Evolutionary conservation across 2,888 invertebrate species (phyloP).

Genomic region (Nomada lathburiana): DNA sequence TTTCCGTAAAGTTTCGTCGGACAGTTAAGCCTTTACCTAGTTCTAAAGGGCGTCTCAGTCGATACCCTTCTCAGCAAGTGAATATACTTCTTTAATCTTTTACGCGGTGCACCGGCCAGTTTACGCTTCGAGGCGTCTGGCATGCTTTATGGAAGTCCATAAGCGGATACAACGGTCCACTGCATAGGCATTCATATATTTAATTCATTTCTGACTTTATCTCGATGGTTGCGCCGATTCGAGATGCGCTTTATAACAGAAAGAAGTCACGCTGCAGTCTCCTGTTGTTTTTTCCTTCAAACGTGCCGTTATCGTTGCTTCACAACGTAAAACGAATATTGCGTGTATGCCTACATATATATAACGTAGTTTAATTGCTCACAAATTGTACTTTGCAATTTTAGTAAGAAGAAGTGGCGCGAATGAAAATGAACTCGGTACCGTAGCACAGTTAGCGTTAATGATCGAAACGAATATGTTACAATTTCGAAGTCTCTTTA

Average conservation of each 20-base stretch:
- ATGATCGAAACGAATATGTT: neutral
- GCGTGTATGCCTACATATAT: neutral
- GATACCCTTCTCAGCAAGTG: slow-evolving; percentile 17
- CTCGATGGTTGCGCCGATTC: slow-evolving; percentile 39
- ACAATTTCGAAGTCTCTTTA: slow-evolving; percentile 42
- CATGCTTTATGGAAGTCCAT: slow-evolving; percentile 62
- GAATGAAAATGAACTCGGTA: slow-evolving; percentile 1
- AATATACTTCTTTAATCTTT: slow-evolving; percentile 47
- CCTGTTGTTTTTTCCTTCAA: slow-evolving; percentile 22
- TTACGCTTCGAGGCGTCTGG: slow-evolving; percentile 62
- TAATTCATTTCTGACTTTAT: slow-evolving; percentile 66
- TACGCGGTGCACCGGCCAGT: slow-evolving; percentile 36
- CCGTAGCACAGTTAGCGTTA: neutral
- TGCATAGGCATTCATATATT: slow-evolving; percentile 65
- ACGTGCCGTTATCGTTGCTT: slow-evolving; percentile 50
- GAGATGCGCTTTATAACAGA: slow-evolving; percentile 37
- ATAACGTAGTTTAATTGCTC: slow-evolving; percentile 9
- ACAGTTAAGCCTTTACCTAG: slow-evolving; percentile 7
- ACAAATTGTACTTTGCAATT: slow-evolving; percentile 4
- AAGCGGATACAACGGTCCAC: slow-evolving; percentile 70
- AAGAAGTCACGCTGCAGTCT: slow-evolving; percentile 37
- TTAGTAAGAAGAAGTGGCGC: neutral
- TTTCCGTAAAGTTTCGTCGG: slow-evolving; percentile 29
- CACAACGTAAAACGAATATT: neutral
- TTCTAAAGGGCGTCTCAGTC: slow-evolving; percentile 3